Percentiles rank a stretch among this genome's conserved stretches.
phyloP scores from a whole-genome alignment of 2,797 vertebrate genomes.

The Clarias laeviceps region DNA sequence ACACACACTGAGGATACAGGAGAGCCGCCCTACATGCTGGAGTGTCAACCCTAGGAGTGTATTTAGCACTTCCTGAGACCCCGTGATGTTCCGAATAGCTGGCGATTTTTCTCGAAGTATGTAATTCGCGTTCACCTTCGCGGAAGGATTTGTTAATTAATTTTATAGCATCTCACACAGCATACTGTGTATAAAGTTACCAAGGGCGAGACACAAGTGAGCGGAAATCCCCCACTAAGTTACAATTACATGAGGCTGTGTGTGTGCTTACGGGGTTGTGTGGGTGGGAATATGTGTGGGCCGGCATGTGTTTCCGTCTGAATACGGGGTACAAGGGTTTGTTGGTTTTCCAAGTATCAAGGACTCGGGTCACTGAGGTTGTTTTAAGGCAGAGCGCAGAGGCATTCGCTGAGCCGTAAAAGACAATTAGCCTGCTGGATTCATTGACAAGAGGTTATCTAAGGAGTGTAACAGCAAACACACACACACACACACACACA shows the following conservation, averaged over 20 bases:
- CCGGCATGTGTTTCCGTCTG: slow-evolving; percentile 14
- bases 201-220: not conserved
- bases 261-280: slow-evolving; percentile 22
- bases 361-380: slow-evolving; percentile 20
- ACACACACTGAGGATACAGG: slow-evolving; percentile 16
- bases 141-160: too few relatives aligned
- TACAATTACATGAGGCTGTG: slow-evolving; percentile 19
- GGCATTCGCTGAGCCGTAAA: slow-evolving; percentile 24
- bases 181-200: not conserved
- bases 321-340: not conserved
- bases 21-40: slow-evolving; percentile 32
- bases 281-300: slow-evolving; percentile 23
- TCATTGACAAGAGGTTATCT: slow-evolving; percentile 46
- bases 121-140: not conserved
- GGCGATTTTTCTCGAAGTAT: not conserved
- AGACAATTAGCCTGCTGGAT: slow-evolving; percentile 32
- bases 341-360: slow-evolving; percentile 14
- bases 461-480: slow-evolving; percentile 33
- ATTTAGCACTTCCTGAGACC: not conserved
- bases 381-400: slow-evolving; percentile 30
- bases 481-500: slow-evolving; percentile 24
- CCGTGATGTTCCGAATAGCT: not conserved
- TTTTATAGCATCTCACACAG: too few relatives aligned
- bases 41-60: not conserved
- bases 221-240: slow-evolving; percentile 3